Evolutionary conservation across 1,140 invertebrate species (phyloP).

Genomic region (Dryas iulia): DNA sequence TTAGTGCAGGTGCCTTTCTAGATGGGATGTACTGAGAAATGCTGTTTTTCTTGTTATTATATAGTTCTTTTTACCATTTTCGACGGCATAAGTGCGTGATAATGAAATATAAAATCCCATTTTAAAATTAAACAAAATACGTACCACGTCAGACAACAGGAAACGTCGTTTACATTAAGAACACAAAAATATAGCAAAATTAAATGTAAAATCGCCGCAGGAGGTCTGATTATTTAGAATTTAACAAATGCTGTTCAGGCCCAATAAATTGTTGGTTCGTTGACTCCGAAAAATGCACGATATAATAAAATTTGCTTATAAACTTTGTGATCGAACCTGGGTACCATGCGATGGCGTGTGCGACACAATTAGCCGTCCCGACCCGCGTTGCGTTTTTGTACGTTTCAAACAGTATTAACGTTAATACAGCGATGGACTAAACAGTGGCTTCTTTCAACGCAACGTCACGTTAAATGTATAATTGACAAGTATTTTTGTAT

Average conservation of each 20-base stretch:
- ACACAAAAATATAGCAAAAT: slow-evolving; percentile 12
- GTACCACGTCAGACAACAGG: background rate
- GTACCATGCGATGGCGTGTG: slow-evolving; percentile 64
- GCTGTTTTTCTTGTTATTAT: too few relatives aligned
- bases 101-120: background rate
- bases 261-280: slow-evolving; percentile 41
- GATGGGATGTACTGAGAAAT: too few relatives aligned
- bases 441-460: slow-evolving; percentile 56
- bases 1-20: too few relatives aligned
- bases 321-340: slow-evolving; percentile 44
- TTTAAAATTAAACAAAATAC: background rate
- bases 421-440: slow-evolving; percentile 65
- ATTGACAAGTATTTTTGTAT: slow-evolving; percentile 5
- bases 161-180: slow-evolving; percentile 5
- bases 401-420: slow-evolving; percentile 62
- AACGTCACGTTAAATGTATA: slow-evolving; percentile 20
- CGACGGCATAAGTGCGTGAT: background rate
- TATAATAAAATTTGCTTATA: slow-evolving; percentile 60
- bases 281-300: slow-evolving; percentile 45
- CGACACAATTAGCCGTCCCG: slow-evolving; percentile 67
- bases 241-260: slow-evolving; percentile 32
- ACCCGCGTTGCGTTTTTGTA: slow-evolving; percentile 61
- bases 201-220: slow-evolving; percentile 19
- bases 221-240: slow-evolving; percentile 36
- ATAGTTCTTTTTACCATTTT: background rate